phyloP scores from a whole-genome alignment of 2,888 invertebrate genomes.

The Pyralis farinalis region DNA sequence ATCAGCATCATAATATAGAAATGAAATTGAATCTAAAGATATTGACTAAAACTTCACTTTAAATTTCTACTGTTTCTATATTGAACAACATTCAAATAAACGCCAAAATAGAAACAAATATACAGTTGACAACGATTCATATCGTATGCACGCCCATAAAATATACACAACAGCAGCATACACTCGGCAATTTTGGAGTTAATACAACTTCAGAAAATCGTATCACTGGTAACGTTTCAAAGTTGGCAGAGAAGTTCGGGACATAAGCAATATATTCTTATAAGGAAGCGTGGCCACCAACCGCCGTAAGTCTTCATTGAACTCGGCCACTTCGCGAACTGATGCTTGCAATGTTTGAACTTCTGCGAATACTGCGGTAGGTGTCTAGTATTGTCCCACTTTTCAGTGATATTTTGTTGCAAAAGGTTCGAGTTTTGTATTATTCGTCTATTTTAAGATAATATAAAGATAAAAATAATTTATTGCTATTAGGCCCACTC shows the following conservation, averaged over 20 bases:
- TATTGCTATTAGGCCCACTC: too few relatives aligned
- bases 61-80: too few relatives aligned
- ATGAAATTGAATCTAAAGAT: too few relatives aligned
- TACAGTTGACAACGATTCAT: conserved; percentile 4
- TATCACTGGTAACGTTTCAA: conserved; percentile 42
- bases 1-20: too few relatives aligned
- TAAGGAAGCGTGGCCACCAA: conserved; percentile 55
- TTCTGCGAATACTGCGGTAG: neutral
- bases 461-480: too few relatives aligned
- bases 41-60: too few relatives aligned
- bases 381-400: neutral
- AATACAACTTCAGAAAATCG: conserved; percentile 39
- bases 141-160: conserved; percentile 1
- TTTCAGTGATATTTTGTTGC: neutral
- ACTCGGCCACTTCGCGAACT: conserved; percentile 15
- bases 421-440: neutral
- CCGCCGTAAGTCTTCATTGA: conserved; percentile 62
- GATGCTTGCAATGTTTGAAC: conserved; percentile 1
- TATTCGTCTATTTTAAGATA: too few relatives aligned
- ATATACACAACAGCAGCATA: conserved; percentile 5
- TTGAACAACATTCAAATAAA: too few relatives aligned
- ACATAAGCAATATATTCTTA: conserved; percentile 62
- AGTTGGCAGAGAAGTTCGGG: conserved; percentile 33
- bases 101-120: too few relatives aligned
- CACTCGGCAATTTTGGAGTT: conserved; percentile 19